These are phyloP conservation scores for Trinectes maculatus DNA, from an alignment of 2,113 vertebrate species.

Conservation along the genomic window DNA sequence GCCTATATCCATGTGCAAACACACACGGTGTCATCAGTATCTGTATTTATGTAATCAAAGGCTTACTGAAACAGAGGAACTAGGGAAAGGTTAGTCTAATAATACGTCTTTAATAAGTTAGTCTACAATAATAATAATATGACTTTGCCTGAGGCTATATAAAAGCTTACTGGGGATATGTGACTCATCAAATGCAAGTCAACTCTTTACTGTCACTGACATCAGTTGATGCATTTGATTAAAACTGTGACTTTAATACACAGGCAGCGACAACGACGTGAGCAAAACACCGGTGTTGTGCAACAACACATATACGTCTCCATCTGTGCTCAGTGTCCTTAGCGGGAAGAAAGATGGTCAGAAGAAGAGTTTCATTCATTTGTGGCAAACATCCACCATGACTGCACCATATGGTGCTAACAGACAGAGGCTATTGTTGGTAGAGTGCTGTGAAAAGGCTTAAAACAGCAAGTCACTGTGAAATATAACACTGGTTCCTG, in stretches of 20 bases:
- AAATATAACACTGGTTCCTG: background rate
- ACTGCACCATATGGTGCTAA: background rate
- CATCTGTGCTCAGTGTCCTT: background rate
- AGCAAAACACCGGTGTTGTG: too few relatives aligned
- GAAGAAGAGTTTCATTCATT: background rate
- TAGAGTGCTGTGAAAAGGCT: constrained; percentile 11
- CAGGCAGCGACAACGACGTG: too few relatives aligned
- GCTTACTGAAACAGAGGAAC: background rate
- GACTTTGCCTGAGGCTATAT: constrained; percentile 10
- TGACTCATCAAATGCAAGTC: background rate
- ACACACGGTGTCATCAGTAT: background rate
- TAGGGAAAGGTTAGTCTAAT: background rate
- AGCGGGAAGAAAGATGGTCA: background rate
- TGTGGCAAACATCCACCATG: constrained; percentile 16
- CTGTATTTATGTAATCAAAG: constrained; percentile 25
- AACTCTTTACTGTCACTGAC: background rate
- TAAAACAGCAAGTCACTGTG: background rate
- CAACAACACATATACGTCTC: too few relatives aligned
- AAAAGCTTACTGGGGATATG: constrained; percentile 14
- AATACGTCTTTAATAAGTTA: too few relatives aligned
- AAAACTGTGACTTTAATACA: background rate
- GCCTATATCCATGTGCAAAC: background rate
- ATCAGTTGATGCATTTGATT: too few relatives aligned
- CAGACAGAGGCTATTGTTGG: background rate
- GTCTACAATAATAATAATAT: too few relatives aligned